phyloP scores from a whole-genome alignment of 2,113 vertebrate species.

The Dicerorhinus sumatrensis region DNA sequence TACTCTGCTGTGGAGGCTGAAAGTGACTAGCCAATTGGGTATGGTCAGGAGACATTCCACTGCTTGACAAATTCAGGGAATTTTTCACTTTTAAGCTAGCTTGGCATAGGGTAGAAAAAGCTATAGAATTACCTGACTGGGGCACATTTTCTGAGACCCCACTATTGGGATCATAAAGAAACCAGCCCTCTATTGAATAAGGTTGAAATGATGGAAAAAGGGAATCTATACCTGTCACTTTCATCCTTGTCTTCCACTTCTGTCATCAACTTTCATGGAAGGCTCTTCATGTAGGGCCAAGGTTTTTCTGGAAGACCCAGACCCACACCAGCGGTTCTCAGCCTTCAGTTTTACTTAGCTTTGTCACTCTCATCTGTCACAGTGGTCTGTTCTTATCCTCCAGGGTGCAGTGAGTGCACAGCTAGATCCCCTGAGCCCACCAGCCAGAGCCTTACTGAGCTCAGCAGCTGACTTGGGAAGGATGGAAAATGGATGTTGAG shows the following conservation, averaged over 20 bases:
- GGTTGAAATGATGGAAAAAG: not conserved
- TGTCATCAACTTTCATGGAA: not conserved
- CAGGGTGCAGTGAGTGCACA: rapidly evolving
- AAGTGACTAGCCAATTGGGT: not conserved
- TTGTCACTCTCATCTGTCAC: not conserved
- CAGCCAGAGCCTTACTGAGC: not conserved
- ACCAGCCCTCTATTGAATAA: not conserved
- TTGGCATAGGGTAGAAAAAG: not conserved
- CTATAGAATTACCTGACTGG: not conserved
- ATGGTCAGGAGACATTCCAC: not conserved
- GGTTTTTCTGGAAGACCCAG: not conserved
- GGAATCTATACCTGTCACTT: no score
- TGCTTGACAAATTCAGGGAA: not conserved
- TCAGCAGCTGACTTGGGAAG: not conserved
- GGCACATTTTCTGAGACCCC: not conserved
- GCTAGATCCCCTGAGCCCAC: not conserved
- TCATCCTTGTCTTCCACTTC: not conserved
- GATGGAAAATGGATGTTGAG: not conserved
- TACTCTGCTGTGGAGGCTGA: not conserved
- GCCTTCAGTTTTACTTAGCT: not conserved
- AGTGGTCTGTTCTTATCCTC: not conserved
- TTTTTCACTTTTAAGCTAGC: not conserved
- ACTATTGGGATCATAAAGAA: no score
- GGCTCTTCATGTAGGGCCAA: not conserved
- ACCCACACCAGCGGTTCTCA: not conserved